Evolutionary conservation across 2,888 invertebrate species (phyloP), one percentile per base, ranked within the genome.

Genomic region (Calameuta idolon): DNA sequence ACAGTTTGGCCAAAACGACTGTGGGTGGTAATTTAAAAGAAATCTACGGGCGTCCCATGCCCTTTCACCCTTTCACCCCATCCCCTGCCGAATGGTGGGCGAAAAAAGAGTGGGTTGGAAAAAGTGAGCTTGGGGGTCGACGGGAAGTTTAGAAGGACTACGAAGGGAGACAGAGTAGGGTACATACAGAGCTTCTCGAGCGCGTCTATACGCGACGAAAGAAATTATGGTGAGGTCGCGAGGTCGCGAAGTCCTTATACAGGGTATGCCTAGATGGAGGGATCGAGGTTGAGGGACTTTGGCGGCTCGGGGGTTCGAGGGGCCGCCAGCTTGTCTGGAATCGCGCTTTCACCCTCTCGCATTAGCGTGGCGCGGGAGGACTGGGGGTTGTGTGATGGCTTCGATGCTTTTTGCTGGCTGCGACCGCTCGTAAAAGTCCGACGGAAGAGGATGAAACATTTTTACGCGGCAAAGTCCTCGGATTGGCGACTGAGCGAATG

Each of bases 381-480:
- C 9, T 15, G 23, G 55, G 23, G 55, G 55, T 15, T 55, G 23
- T 55, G 55, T 55, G 55, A 55, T 55, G 55, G 55, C 23, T 55
- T 55, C 55, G 55, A 55, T 55, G 55, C 55, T 55, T 55, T 55
- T 55, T 55, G 55, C 55, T 71, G 31, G 71, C 71, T 34, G 71
- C 34, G 71, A 34, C 33, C 71, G 31, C 33, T 71, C 75, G 78
- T 78, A 76, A 76, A 78, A 76, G 78, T 78, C 78, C 34, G 76
- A 31, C 69, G 78, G 73, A 76, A 78, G 55, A 78, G 73, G 76
- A 78, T 78, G 78, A 78, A 76, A 78, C 75, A 78, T 78, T 78
- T 78, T 78, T 78, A 78, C 73, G 78, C 76, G 71, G 35, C 75
- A 78, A 78, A 78, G 75, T 78, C 78, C 75, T 34, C 34, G 55